These are phyloP conservation scores for Bursaphelenchus okinawaensis DNA, from an alignment of 2,888 invertebrate species.

Conservation along the genomic window DNA sequence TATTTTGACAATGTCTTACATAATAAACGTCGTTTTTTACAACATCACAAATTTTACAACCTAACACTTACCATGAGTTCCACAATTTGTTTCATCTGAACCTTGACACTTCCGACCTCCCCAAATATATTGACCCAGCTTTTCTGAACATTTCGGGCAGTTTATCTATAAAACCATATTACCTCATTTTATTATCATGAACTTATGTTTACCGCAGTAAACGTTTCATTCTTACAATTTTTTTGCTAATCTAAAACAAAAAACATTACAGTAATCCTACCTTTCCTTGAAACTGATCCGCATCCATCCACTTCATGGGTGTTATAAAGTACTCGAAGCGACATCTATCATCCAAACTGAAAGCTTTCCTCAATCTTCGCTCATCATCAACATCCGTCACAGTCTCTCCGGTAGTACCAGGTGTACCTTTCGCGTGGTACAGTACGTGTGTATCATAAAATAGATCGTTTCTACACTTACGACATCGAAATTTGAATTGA, in stretches of 20 bases:
- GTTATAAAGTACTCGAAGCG: conserved; percentile 35
- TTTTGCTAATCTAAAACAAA: too few species aligned
- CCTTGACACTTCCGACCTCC: conserved; percentile 32
- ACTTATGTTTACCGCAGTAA: too few species aligned
- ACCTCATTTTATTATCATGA: too few species aligned
- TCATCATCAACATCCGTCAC: conserved; percentile 6
- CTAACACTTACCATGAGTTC: conserved; percentile 27
- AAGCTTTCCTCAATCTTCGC: not conserved
- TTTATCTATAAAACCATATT: conserved; percentile 12
- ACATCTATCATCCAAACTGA: conserved; percentile 19
- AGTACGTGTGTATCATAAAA: conserved; percentile 38
- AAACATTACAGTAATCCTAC: not conserved
- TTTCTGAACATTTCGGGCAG: conserved; percentile 34
- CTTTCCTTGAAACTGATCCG: conserved; percentile 9
- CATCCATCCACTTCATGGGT: conserved; percentile 43
- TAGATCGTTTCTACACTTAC: conserved; percentile 31
- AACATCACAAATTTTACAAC: not conserved
- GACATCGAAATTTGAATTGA: conserved; percentile 29
- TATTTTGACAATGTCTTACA: not conserved
- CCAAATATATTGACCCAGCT: conserved; percentile 37
- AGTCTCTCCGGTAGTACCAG: not conserved
- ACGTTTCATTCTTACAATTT: too few species aligned
- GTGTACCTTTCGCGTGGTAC: conserved; percentile 21
- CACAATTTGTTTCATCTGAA: conserved; percentile 23
- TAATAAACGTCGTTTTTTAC: not conserved